Conservation (phyloP, 2,797 vertebrate species). For the Anguilla megastoma region DNA sequence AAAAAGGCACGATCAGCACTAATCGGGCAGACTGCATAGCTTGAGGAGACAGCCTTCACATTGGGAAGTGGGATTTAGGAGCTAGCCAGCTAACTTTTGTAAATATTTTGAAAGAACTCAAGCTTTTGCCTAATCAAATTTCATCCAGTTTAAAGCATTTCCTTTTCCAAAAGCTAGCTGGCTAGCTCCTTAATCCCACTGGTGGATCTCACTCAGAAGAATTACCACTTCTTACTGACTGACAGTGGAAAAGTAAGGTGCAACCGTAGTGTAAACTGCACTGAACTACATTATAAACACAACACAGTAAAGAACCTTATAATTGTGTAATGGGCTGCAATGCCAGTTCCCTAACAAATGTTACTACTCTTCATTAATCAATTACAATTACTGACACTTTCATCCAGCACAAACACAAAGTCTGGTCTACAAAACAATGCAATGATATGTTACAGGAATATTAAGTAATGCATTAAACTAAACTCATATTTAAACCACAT, state of each 20-base stretch:
- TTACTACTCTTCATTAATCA: neutral
- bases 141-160: neutral
- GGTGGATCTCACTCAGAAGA: neutral
- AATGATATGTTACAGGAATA: neutral
- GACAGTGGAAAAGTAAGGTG: neutral
- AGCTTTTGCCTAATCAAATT: neutral
- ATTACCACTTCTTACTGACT: neutral
- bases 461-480: neutral
- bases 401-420: neutral
- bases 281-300: neutral
- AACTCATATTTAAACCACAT: neutral
- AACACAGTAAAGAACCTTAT: neutral
- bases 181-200: neutral
- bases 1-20: neutral
- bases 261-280: neutral
- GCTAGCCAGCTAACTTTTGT: neutral
- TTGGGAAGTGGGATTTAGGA: neutral
- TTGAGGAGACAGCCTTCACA: neutral
- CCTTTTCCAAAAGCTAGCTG: neutral
- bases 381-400: neutral
- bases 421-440: neutral
- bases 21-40: neutral
- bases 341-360: neutral
- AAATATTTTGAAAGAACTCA: constrained; percentile 1
- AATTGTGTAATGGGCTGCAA: neutral